A percentile compares a stretch with the other conserved stretches of the same genome.
Evolutionary conservation across 2,888 invertebrate species (phyloP).

Genomic region (Muscina levida): DNA sequence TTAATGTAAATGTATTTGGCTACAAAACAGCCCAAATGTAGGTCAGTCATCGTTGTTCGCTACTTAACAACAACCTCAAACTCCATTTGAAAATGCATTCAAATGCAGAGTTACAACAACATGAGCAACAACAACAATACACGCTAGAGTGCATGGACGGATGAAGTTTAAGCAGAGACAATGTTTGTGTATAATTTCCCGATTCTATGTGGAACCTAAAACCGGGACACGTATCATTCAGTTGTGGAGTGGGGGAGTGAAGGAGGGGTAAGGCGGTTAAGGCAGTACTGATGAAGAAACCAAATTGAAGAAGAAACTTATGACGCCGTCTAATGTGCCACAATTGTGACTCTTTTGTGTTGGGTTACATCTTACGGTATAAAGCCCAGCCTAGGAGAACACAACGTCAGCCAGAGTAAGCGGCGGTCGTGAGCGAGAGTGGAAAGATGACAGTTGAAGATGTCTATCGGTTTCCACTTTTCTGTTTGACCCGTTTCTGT

Average conservation of each 20-base stretch:
- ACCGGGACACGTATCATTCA: not conserved
- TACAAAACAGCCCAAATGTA: slow-evolving; percentile 47
- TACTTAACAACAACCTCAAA: no score
- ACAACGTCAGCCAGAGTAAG: not conserved
- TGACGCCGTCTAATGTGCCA: slow-evolving; percentile 22
- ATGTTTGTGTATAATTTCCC: slow-evolving; percentile 5
- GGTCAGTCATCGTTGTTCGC: slow-evolving; percentile 50
- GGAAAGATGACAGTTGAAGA: slow-evolving; percentile 12
- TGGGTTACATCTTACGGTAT: not conserved
- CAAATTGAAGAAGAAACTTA: slow-evolving; percentile 24
- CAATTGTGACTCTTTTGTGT: slow-evolving; percentile 26
- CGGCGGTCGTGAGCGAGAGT: not conserved
- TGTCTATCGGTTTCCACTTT: slow-evolving; percentile 18
- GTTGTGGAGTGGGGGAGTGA: not conserved
- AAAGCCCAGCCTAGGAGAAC: not conserved
- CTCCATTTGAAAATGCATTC: slow-evolving; percentile 19
- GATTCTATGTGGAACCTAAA: not conserved
- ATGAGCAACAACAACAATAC: not conserved
- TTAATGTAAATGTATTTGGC: slow-evolving; percentile 53
- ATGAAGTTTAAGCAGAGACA: not conserved
- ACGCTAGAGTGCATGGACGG: not conserved
- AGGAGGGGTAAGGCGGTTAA: not conserved
- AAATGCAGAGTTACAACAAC: slow-evolving; percentile 30
- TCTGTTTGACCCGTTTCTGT: slow-evolving; percentile 10
- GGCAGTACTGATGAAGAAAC: not conserved